These are phyloP conservation scores for Prunella strophiata DNA, from an alignment of 2,797 vertebrate genomes.

Conservation along the genomic window DNA sequence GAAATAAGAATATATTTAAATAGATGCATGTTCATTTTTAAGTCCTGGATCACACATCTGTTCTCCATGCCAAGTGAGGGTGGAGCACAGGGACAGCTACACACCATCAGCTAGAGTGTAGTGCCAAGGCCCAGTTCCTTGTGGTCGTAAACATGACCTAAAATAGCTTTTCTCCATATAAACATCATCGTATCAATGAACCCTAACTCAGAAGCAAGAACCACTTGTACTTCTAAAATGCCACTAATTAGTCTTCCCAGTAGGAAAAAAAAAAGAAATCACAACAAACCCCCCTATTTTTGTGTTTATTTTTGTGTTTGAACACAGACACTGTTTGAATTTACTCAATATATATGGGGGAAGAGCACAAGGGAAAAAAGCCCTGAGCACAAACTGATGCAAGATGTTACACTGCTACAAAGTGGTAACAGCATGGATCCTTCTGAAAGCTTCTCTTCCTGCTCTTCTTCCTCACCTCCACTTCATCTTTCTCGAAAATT, in stretches of 20 bases:
- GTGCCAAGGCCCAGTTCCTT: neutral
- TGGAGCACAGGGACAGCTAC: neutral
- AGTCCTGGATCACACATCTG: neutral
- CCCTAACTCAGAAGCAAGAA: neutral
- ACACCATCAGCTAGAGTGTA: neutral
- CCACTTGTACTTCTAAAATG: neutral
- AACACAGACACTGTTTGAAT: neutral
- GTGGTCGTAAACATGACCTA: neutral
- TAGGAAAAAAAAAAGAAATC: too few species aligned
- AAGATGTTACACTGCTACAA: neutral
- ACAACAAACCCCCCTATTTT: neutral
- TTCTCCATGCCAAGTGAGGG: neutral
- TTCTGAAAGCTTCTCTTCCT: neutral
- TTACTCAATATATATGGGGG: neutral
- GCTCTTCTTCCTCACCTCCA: neutral
- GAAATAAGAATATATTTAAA: neutral
- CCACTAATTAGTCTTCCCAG: neutral
- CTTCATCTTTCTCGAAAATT: neutral
- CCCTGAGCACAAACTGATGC: fast-evolving
- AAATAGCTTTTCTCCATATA: neutral
- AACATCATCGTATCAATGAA: neutral
- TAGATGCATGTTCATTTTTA: neutral
- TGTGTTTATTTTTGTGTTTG: neutral
- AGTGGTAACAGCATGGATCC: neutral
- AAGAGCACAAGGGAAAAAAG: neutral